These are phyloP conservation scores for Calosoma granatense DNA, from an alignment of 1,140 invertebrate genomes.

Conservation along the genomic window DNA sequence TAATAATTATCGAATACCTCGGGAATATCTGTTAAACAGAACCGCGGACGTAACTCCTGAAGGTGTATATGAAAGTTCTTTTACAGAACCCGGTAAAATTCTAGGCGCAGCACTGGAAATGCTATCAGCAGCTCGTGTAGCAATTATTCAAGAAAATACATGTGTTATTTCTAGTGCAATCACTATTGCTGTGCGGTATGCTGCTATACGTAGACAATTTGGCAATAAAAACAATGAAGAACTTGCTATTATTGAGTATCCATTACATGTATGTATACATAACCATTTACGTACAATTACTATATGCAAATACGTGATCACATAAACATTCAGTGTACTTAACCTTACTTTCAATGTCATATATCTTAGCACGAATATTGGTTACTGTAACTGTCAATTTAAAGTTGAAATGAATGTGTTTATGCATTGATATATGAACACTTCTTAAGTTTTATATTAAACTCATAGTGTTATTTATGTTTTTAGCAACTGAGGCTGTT, in stretches of 20 bases:
- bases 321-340: background rate
- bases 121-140: constrained; percentile 72
- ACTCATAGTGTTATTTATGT: constrained; percentile 1
- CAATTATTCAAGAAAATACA: constrained; percentile 62
- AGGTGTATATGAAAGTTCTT: constrained; percentile 71
- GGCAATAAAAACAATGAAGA: constrained; percentile 59
- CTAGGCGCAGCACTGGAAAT: constrained; percentile 75
- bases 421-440: no score
- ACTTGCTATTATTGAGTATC: constrained; percentile 84
- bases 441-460: no score
- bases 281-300: constrained; percentile 1
- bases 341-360: no score
- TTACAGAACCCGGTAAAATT: constrained; percentile 66
- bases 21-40: constrained; percentile 75
- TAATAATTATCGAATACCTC: constrained; percentile 76
- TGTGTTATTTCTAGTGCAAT: constrained; percentile 65
- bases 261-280: constrained; percentile 52
- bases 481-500: constrained; percentile 83
- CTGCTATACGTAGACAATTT: constrained; percentile 82
- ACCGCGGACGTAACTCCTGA: constrained; percentile 78
- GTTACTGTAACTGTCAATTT: no score
- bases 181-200: constrained; percentile 82
- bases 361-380: no score
- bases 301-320: background rate
- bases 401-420: no score